Conservation (phyloP, 2,797 vertebrate species). For the Adrianichthys oophorus region DNA sequence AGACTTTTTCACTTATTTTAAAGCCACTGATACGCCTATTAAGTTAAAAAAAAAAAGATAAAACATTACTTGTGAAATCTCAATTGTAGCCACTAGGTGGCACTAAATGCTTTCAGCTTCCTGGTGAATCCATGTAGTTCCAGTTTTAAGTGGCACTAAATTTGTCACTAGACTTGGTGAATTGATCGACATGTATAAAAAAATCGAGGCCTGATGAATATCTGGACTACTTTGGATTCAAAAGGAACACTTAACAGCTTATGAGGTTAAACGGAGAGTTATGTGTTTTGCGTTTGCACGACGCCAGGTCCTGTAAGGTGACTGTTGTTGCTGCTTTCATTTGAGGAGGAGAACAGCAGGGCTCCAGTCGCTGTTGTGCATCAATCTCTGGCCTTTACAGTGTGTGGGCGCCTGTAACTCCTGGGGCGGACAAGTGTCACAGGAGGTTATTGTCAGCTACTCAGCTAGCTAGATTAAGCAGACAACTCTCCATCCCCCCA, state of each 20-base stretch:
- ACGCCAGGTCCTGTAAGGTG: constrained; percentile 40
- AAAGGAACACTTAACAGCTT: constrained; percentile 7
- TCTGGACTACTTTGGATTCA: constrained; percentile 8
- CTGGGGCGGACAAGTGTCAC: constrained; percentile 77
- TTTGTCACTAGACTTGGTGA: constrained; percentile 39
- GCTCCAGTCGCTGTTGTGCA: constrained; percentile 68
- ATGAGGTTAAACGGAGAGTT: constrained; percentile 8
- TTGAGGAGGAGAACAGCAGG: constrained; percentile 39
- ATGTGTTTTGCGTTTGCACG: background rate
- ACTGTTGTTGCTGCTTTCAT: constrained; percentile 39
- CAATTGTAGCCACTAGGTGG: constrained; percentile 71
- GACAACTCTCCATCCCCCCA: constrained; percentile 55
- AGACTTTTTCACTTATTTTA: background rate
- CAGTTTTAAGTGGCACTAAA: constrained; percentile 20
- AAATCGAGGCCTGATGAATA: constrained; percentile 31
- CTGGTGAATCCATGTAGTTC: constrained; percentile 4
- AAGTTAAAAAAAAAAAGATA: too few relatives aligned
- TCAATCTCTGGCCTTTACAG: constrained; percentile 83
- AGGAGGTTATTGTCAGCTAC: constrained; percentile 73
- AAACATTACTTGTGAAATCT: constrained; percentile 4
- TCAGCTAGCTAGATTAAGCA: constrained; percentile 66
- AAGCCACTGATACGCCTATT: too few relatives aligned
- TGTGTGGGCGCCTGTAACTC: constrained; percentile 77
- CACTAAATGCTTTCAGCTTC: constrained; percentile 69
- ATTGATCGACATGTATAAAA: constrained; percentile 42